phyloP scores from a whole-genome alignment of 35 echinoderm and acorn worm species.

The Apostichopus japonicus region DNA sequence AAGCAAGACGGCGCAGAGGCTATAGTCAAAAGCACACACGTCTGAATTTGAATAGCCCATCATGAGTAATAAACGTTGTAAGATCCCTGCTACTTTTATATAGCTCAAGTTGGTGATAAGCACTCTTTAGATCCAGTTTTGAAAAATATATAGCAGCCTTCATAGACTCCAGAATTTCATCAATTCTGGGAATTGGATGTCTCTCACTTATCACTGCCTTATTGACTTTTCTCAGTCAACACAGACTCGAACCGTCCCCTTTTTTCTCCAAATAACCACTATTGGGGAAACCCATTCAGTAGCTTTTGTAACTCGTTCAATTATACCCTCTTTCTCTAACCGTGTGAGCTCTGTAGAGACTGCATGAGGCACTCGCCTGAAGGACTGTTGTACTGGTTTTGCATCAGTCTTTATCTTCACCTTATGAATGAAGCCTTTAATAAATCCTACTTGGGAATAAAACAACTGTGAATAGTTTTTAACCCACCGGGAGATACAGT shows the following conservation, averaged over 20 bases:
- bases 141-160: not conserved
- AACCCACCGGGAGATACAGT: no score
- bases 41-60: slow-evolving; percentile 7
- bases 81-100: slow-evolving; percentile 5
- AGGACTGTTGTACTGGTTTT: not conserved
- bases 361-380: not conserved
- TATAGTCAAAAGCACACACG: slow-evolving; percentile 27
- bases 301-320: not conserved
- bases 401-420: not conserved
- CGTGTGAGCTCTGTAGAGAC: not conserved
- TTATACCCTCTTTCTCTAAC: not conserved
- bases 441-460: not conserved
- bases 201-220: not conserved
- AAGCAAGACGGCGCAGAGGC: slow-evolving; percentile 27
- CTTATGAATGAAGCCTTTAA: not conserved
- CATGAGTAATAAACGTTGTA: slow-evolving; percentile 25
- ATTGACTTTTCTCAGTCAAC: slow-evolving; percentile 32
- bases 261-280: slow-evolving; percentile 3
- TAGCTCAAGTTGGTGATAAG: slow-evolving; percentile 33
- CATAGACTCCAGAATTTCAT: not conserved
- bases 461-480: not conserved
- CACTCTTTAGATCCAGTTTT: slow-evolving; percentile 3
- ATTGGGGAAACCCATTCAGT: slow-evolving; percentile 45
- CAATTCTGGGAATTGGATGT: slow-evolving; percentile 30
- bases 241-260: slow-evolving; percentile 13